A percentile compares a stretch with the other conserved stretches of the same genome.
Conservation (phyloP, 1,140 invertebrate genomes). For the Cydia pomonella region DNA sequence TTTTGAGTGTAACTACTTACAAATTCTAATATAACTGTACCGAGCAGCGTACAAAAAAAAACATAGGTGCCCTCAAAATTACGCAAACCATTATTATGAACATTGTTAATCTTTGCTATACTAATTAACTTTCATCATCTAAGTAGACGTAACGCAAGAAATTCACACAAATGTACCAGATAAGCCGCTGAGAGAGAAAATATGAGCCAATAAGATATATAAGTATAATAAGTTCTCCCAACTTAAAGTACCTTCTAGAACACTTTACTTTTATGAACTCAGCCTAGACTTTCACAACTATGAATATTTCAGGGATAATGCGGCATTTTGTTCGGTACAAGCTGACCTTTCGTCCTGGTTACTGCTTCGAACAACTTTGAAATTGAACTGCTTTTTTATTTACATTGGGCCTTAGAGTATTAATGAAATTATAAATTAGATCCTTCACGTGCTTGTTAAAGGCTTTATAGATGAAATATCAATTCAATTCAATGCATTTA, state of each 20-base stretch:
- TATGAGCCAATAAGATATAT: slow-evolving; percentile 18
- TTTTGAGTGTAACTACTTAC: no score
- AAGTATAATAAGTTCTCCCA: slow-evolving; percentile 8
- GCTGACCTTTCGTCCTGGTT: slow-evolving; percentile 26
- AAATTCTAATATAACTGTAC: no score
- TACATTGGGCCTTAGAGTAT: background rate
- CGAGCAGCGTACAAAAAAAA: no score
- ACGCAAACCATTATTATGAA: background rate
- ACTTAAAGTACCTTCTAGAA: slow-evolving; percentile 10
- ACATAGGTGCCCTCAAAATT: background rate
- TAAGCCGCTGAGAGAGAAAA: background rate
- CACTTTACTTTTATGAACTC: slow-evolving; percentile 26
- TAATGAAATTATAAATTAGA: background rate
- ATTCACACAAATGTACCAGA: background rate
- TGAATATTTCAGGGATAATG: slow-evolving; percentile 28
- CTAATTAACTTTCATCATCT: background rate
- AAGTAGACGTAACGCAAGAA: background rate
- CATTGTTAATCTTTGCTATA: background rate
- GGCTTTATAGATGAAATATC: background rate
- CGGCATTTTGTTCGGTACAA: background rate
- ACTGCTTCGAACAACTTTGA: background rate
- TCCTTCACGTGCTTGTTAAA: background rate
- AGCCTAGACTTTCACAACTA: slow-evolving; percentile 31
- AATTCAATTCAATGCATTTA: no score
- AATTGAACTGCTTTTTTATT: background rate